Conservation (phyloP, 2,888 invertebrate genomes). For the Cremastinae sp. region DNA sequence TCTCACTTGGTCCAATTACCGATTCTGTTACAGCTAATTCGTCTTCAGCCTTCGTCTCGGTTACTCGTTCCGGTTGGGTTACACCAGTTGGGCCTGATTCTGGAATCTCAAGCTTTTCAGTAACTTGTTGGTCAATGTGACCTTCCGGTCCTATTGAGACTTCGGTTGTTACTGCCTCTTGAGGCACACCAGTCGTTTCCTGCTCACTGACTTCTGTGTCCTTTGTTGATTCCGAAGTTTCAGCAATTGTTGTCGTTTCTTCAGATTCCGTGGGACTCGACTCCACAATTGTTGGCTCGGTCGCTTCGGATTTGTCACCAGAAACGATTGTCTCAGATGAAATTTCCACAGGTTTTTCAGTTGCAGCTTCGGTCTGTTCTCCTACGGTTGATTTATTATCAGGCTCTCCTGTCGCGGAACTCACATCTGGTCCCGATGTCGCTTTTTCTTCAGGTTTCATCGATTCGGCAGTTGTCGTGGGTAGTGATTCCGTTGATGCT, state of each 20-base stretch:
- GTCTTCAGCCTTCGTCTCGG: conserved; percentile 74
- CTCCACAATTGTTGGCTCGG: conserved; percentile 42
- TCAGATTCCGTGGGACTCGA: conserved; percentile 27
- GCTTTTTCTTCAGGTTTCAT: conserved; percentile 1
- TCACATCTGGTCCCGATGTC: conserved; percentile 30
- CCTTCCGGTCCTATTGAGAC: conserved; percentile 2
- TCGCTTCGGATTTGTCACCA: conserved; percentile 37
- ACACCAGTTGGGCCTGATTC: conserved; percentile 71
- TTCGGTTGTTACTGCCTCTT: conserved; percentile 42
- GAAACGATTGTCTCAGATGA: conserved; percentile 30
- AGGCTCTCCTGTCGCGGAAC: neutral
- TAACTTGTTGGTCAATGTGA: conserved; percentile 41
- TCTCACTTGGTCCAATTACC: conserved; percentile 62
- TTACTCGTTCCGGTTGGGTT: conserved; percentile 68
- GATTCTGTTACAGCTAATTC: conserved; percentile 66
- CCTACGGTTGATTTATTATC: neutral
- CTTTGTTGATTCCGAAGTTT: conserved; percentile 40
- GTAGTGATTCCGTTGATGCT: too few species aligned
- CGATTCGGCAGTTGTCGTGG: neutral
- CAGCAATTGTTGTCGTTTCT: conserved; percentile 7
- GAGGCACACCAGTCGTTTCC: conserved; percentile 41
- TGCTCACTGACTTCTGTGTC: conserved; percentile 49
- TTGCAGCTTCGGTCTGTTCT: conserved; percentile 24
- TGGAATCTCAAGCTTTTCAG: conserved; percentile 59
- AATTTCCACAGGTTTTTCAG: conserved; percentile 26